phyloP scores from a whole-genome alignment of 2,888 invertebrate species.

The Clusia tigrina region DNA sequence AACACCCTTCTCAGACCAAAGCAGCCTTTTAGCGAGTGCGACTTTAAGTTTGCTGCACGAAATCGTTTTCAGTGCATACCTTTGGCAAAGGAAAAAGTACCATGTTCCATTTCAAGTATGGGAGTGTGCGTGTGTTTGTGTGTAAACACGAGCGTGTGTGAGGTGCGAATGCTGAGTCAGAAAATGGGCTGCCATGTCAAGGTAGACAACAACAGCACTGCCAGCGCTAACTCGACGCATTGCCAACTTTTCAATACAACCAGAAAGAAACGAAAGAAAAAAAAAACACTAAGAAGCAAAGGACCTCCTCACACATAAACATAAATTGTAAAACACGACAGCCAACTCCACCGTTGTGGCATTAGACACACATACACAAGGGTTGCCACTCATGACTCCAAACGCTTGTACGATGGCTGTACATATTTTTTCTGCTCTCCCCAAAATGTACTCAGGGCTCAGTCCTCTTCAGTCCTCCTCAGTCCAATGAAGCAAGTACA shows the following conservation, averaged over 20 bases:
- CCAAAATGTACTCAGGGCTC: no score
- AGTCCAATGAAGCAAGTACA: conserved; percentile 13
- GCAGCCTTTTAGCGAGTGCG: no score
- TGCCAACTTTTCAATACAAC: conserved; percentile 26
- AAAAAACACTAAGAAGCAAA: background rate
- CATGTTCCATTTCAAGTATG: background rate
- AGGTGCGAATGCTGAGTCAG: conserved; percentile 18
- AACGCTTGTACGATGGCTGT: background rate
- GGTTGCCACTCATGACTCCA: background rate
- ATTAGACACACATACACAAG: conserved; percentile 6
- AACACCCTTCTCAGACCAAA: no score
- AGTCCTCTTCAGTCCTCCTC: no score
- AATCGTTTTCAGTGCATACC: background rate
- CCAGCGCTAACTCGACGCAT: conserved; percentile 1
- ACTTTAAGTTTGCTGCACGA: conserved; percentile 11
- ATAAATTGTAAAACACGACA: conserved; percentile 29
- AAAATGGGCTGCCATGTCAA: conserved; percentile 32
- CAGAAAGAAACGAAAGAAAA: conserved; percentile 10
- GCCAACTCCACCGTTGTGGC: background rate
- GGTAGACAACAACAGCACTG: conserved; percentile 9
- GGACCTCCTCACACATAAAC: conserved; percentile 12
- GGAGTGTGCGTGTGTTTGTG: background rate
- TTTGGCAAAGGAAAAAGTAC: background rate
- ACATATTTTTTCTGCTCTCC: no score
- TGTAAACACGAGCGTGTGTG: background rate